Conservation (phyloP, 2,888 invertebrate genomes). For the Agonum fuliginosum region DNA sequence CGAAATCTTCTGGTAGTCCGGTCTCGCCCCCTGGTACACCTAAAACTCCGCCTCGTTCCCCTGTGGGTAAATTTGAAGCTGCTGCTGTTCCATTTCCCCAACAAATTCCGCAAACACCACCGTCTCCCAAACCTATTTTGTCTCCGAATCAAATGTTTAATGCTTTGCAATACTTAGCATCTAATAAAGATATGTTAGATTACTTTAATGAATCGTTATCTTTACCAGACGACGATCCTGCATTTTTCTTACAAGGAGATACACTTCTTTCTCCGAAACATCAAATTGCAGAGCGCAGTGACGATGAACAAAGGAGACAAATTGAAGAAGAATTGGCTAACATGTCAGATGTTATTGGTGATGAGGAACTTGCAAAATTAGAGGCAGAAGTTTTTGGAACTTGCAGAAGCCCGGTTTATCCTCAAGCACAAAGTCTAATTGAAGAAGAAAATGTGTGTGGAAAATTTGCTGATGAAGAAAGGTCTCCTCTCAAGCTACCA, state of each 20-base stretch:
- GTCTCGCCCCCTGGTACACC: background rate
- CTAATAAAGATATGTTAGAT: conserved; percentile 22
- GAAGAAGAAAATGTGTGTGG: no score
- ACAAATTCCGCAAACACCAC: background rate
- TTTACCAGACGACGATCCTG: conserved; percentile 3
- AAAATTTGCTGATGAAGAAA: no score
- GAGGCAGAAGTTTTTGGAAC: no score
- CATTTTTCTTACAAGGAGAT: background rate
- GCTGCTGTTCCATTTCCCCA: background rate
- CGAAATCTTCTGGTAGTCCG: background rate
- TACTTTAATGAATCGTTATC: background rate
- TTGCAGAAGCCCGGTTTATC: no score
- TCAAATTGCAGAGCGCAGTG: background rate
- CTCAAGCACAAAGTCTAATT: no score
- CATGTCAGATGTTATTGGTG: no score
- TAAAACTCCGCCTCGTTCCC: background rate
- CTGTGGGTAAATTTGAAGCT: background rate
- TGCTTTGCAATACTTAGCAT: background rate
- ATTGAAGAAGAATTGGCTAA: no score
- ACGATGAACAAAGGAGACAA: no score
- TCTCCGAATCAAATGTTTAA: conserved; percentile 14
- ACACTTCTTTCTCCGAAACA: background rate
- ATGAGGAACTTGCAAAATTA: no score
- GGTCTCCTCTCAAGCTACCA: no score
- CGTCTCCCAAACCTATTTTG: background rate